Base-by-base conservation (phyloP, 1,140 invertebrate genomes). In the Neotoxoptera formosana region DNA sequence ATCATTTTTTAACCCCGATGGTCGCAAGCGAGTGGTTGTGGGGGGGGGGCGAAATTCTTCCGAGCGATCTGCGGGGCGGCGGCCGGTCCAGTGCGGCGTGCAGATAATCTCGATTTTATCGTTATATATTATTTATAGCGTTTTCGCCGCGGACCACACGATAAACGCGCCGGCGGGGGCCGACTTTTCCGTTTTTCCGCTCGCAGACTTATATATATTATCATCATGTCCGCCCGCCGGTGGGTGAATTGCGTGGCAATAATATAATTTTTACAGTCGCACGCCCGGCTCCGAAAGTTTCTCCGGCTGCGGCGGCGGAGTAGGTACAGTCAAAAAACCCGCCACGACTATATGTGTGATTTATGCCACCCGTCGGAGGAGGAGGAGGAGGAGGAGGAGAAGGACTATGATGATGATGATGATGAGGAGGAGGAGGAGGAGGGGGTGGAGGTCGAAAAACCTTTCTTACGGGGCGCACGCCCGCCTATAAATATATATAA, bases 181-280 rank as follows among this genome's bases (percentile, higher is more conserved):
- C 8, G 89, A 90, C 34, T 91, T 91, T 91, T 48, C 45, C 67
- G 67, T 83, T 91, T 91, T 76, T 51, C 25, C 45, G 3, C 36
- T 14, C 8, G 9, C 60, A 23, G 30, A 14, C 30, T 76, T 67
- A 83, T 45, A 83, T 90, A 83, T 90, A 60, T 41, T 67, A 51
- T 34, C 36, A 48, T 83, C 30, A 17, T 81, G n/a, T 34, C n/a
- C 60, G 23, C 56, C n/a, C 60, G 23, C 56, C 45, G 56, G 14
- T 53, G 34, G 51, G 36, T 41, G 60, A n/a, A 81, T 34, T 47
- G 34, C 41, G 67, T 9, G 21, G 30, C 45, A 47, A 81, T 90
- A 76, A 76, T 76, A 76, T 90, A 90, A 91, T 91, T 91, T 91
- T 81, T 91, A n/a, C 30, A 81, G 41, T 47, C 11, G 45, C 25